Evolutionary conservation across 1,140 invertebrate species (phyloP).

Genomic region (Drosophila varians): DNA sequence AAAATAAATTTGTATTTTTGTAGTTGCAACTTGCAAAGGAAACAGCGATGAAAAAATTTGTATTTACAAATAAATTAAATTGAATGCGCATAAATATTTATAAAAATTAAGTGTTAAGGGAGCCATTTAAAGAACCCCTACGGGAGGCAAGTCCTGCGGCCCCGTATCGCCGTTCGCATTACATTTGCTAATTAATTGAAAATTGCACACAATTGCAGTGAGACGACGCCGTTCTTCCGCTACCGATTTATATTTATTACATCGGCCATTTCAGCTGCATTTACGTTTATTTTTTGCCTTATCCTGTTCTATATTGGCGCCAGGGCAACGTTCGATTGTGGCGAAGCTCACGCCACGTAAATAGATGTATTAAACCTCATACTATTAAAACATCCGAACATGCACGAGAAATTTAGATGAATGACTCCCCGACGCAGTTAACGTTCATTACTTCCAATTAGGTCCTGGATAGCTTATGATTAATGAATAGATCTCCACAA

Average conservation of each 20-base stretch:
- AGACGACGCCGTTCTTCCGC: slow-evolving; percentile 65
- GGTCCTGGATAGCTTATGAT: background rate
- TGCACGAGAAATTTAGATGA: slow-evolving; percentile 18
- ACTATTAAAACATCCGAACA: background rate
- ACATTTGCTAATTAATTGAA: slow-evolving; percentile 80
- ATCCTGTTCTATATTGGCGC: slow-evolving; percentile 6
- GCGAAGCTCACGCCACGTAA: slow-evolving; percentile 8
- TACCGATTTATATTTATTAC: slow-evolving; percentile 77
- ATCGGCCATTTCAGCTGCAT: slow-evolving; percentile 38
- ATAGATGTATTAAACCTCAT: slow-evolving; percentile 12
- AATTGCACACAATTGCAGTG: slow-evolving; percentile 64
- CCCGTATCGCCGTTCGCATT: slow-evolving; percentile 54
- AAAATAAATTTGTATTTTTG: slow-evolving; percentile 57
- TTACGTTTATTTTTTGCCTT: slow-evolving; percentile 13
- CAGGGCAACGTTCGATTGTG: slow-evolving; percentile 13
- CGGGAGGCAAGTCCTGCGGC: background rate
- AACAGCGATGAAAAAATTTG: slow-evolving; percentile 46
- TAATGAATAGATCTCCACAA: background rate
- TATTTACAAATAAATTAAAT: slow-evolving; percentile 76
- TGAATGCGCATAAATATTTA: slow-evolving; percentile 79
- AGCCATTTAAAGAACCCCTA: slow-evolving; percentile 59
- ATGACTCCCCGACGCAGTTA: slow-evolving; percentile 7
- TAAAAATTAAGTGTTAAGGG: slow-evolving; percentile 81
- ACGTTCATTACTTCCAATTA: background rate
- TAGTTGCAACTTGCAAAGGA: slow-evolving; percentile 33